Evolutionary conservation across 2,113 vertebrate species (phyloP), one percentile per base, ranked within the genome.

Genomic region (Platysteira castanea): DNA sequence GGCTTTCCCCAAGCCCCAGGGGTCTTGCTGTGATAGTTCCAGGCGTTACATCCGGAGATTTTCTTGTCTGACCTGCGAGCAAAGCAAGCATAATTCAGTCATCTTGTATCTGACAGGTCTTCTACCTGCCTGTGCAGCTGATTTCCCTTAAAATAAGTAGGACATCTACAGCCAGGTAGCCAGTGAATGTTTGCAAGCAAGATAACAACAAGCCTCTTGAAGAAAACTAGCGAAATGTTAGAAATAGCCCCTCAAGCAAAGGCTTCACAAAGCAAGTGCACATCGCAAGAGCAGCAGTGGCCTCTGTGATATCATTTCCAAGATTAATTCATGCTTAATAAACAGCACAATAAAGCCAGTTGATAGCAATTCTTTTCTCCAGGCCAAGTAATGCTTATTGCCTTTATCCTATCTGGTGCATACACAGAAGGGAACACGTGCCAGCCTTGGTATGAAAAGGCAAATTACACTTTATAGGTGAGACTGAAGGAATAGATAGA

Each of bases 201-300:
- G 94, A 93, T 8, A 85, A 75, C 78, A 96, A 82, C 33, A 81
- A 83, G 27, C 3, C 16, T 30, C 84, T 79, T 35, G 50, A 95
- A 93, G 88, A 96, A 95, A 95, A 61, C 56, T 81, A 89, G 90
- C 80, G 82, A 73, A 95, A 85, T 64, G 26, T 77, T 90, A 88
- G 88, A 97, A 96, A 96, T 8, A 96, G 42, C 47, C 95, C 56
- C 64, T 90, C 75, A 33, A 95, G 93, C 84, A 96, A 97, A 97
- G 87, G 88, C 75, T 97, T 96, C 76, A 77, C 80, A 95, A 85
- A 93, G 16, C 77, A 82, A 87, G 41, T 12, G 57, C 10, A 7
- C 46, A 77, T 87, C 2, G 3, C 49, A 77, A 97, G 90, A 90
- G 71, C 5, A 31, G 67, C 86, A 65, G 53, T 42, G 59, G 95